A percentile compares a stretch with the other conserved stretches of the same genome.
Conservation (phyloP, 2,888 invertebrate species). For the Cenopis cana region DNA sequence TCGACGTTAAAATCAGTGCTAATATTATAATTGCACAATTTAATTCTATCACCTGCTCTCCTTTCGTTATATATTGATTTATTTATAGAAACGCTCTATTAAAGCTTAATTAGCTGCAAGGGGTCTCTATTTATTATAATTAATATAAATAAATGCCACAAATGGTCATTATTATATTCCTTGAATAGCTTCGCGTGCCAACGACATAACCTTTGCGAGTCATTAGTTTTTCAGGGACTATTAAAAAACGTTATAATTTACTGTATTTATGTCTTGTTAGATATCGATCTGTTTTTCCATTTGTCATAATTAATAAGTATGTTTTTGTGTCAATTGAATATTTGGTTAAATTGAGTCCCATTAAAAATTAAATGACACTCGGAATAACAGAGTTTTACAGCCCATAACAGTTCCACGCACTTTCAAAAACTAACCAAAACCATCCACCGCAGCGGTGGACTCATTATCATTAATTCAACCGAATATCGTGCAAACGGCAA, state of each 20-base stretch:
- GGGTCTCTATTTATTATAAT: neutral
- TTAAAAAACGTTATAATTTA: neutral
- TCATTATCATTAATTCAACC: constrained; percentile 66
- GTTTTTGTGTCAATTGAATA: neutral
- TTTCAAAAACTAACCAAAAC: constrained; percentile 36
- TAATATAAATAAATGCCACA: neutral
- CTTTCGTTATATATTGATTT: neutral
- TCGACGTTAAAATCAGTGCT: too few relatives aligned
- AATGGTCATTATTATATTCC: neutral
- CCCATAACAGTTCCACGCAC: neutral
- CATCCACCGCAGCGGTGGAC: constrained; percentile 53
- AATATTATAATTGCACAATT: neutral
- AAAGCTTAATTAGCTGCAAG: too few relatives aligned
- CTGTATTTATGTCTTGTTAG: too few relatives aligned
- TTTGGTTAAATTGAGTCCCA: neutral
- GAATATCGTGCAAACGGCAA: constrained; percentile 64
- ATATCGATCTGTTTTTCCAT: neutral
- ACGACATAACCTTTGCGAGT: neutral
- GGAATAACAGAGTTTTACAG: neutral
- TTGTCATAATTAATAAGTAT: neutral
- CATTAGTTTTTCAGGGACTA: neutral
- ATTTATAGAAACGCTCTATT: too few relatives aligned
- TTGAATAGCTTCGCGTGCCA: neutral
- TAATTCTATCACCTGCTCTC: neutral
- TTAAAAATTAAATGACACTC: too few relatives aligned